A percentile compares a stretch with the other conserved stretches of the same genome.
phyloP scores from a whole-genome alignment of 2,113 vertebrate species.

The Rhizomys pruinosus region DNA sequence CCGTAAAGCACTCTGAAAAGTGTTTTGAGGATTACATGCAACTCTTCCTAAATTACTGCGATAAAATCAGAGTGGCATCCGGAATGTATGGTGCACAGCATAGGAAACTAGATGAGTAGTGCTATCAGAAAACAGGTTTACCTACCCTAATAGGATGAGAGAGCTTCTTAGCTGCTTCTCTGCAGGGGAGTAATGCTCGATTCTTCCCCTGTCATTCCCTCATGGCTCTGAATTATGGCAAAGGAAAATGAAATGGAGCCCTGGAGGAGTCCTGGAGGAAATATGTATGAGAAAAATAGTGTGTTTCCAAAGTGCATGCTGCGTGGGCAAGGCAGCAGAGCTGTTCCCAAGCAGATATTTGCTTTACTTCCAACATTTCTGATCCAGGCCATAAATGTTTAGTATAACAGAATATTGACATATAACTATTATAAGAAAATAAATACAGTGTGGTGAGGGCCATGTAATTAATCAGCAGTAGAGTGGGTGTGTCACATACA shows the following conservation, averaged over 20 bases:
- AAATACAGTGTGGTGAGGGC: background rate
- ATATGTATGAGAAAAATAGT: slow-evolving; percentile 45
- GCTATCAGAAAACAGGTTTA: slow-evolving; percentile 60
- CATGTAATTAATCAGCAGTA: background rate
- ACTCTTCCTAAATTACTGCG: slow-evolving; percentile 48
- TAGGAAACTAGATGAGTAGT: background rate
- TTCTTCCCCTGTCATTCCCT: slow-evolving; percentile 45
- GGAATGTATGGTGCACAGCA: slow-evolving; percentile 6
- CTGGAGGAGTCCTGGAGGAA: background rate
- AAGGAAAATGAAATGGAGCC: slow-evolving; percentile 64
- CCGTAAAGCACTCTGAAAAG: slow-evolving; percentile 39
- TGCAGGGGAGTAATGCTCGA: slow-evolving; percentile 58
- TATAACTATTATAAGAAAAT: background rate
- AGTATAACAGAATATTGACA: background rate
- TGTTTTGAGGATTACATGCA: slow-evolving; percentile 56
- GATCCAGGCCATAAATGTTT: background rate
- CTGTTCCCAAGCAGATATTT: background rate
- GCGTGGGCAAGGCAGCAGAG: background rate
- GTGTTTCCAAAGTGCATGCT: background rate
- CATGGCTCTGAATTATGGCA: slow-evolving; percentile 56
- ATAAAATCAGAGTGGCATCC: slow-evolving; percentile 65
- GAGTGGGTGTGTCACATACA: background rate
- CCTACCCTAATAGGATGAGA: slow-evolving; percentile 58
- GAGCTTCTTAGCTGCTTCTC: slow-evolving; percentile 52
- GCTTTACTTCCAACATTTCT: background rate